phyloP scores from a whole-genome alignment of 2,797 vertebrate species.

The Cheracebus regulus region DNA sequence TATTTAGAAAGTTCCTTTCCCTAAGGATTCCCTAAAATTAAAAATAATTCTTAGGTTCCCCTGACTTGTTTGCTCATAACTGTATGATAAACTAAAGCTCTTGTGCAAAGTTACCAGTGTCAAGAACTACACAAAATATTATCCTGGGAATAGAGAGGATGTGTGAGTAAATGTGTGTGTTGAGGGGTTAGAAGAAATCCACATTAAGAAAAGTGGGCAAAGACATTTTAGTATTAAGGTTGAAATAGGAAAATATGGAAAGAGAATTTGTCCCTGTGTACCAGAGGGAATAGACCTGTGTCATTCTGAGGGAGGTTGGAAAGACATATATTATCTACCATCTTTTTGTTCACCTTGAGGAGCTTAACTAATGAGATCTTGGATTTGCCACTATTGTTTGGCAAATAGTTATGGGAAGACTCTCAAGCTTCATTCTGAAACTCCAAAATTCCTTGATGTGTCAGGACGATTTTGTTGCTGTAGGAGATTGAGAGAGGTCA shows the following conservation, averaged over 20 bases:
- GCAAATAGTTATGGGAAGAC: background rate
- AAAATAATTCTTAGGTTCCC: background rate
- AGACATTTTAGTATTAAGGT: background rate
- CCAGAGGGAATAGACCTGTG: background rate
- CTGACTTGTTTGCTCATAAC: background rate
- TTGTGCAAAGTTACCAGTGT: background rate
- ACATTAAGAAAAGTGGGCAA: background rate
- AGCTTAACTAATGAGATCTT: background rate
- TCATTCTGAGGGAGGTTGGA: background rate
- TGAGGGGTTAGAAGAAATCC: background rate
- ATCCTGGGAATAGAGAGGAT: background rate
- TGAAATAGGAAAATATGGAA: background rate
- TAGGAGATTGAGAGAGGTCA: background rate
- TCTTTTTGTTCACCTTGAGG: background rate
- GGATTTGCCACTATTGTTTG: background rate
- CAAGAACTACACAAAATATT: background rate
- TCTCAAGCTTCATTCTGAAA: background rate
- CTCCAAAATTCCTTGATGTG: background rate
- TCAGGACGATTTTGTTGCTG: background rate
- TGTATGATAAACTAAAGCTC: background rate
- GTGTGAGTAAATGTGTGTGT: background rate
- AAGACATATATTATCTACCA: background rate
- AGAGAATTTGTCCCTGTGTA: background rate
- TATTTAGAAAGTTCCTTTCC: background rate
- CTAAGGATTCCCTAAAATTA: background rate